Conservation (phyloP, 1,140 invertebrate species). For the Idris sp. region DNA sequence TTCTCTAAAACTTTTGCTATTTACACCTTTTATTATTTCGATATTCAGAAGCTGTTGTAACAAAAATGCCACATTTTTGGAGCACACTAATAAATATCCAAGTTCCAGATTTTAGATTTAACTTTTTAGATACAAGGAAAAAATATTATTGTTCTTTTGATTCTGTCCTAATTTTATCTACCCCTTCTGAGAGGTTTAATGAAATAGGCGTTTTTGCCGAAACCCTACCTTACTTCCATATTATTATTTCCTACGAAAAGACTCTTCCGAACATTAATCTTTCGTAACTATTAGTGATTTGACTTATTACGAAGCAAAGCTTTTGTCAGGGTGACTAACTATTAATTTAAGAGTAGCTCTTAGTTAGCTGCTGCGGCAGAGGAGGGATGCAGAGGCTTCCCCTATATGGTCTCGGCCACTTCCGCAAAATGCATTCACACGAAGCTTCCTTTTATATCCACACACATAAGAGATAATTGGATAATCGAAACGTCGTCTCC, state of each 20-base stretch:
- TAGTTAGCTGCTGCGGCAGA: constrained; percentile 40
- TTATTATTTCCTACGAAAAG: constrained; percentile 27
- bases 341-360: constrained; percentile 48
- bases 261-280: constrained; percentile 70
- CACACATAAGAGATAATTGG: constrained; percentile 34
- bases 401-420: constrained; percentile 3
- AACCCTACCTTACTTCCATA: no score
- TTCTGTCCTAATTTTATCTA: no score
- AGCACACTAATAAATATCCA: no score
- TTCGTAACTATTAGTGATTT: constrained; percentile 28
- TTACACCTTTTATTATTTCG: no score
- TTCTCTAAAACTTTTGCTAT: not conserved
- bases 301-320: constrained; percentile 62
- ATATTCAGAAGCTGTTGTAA: no score
- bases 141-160: no score
- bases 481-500: constrained; percentile 56
- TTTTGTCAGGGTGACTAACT: constrained; percentile 61
- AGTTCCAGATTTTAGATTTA: no score
- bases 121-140: no score
- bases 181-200: no score
- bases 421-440: constrained; percentile 49
- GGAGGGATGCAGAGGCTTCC: constrained; percentile 18
- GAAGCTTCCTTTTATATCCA: constrained; percentile 15
- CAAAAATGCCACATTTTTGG: no score
- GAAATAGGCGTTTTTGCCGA: no score